Conservation (phyloP, 2,113 vertebrate genomes). For the Uria aalge region DNA sequence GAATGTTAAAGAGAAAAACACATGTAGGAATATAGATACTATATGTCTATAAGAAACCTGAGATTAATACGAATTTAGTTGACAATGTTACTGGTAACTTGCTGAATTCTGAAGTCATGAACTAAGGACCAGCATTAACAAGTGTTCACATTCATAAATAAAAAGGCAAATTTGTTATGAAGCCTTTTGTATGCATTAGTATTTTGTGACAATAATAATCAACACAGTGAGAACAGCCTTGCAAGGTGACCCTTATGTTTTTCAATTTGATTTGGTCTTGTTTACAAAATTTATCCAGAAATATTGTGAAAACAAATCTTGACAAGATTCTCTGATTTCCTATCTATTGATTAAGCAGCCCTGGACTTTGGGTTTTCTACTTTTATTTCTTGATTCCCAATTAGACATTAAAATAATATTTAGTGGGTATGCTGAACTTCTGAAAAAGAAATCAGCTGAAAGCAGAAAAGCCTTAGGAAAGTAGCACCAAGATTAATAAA, state of each 20-base stretch:
- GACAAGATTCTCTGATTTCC: not conserved
- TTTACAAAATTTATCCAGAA: not conserved
- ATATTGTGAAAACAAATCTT: not conserved
- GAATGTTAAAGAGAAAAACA: not conserved
- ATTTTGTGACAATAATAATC: not conserved
- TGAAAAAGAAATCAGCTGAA: not conserved
- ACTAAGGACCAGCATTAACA: not conserved
- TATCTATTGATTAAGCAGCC: not conserved
- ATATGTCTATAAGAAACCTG: not conserved
- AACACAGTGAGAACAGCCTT: not conserved
- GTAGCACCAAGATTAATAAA: not conserved
- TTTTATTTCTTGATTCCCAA: not conserved
- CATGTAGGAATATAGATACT: not conserved
- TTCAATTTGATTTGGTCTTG: not conserved
- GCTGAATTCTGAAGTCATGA: not conserved
- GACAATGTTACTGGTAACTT: not conserved
- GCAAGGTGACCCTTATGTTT: not conserved
- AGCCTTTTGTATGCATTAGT: not conserved
- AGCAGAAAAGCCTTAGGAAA: not conserved
- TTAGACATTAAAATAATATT: not conserved
- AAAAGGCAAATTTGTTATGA: not conserved
- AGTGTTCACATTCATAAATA: not conserved
- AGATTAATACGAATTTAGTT: not conserved
- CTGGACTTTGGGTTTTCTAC: not conserved
- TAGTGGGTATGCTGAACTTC: not conserved